These are phyloP conservation scores for Xerus rutilus DNA, from an alignment of 2,797 vertebrate species.

Conservation along the genomic window DNA sequence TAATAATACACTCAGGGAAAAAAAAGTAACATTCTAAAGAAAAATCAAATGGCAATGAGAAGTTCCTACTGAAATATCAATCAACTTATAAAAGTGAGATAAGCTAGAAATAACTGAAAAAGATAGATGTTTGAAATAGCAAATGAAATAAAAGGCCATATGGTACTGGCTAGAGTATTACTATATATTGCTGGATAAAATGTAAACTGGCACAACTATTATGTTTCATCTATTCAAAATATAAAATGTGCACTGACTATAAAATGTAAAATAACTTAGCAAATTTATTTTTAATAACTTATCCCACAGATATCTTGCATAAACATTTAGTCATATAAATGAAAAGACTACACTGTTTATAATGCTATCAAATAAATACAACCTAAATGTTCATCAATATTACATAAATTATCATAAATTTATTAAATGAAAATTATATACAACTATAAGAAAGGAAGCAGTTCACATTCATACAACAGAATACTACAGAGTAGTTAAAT, in stretches of 20 bases:
- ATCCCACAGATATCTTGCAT: background rate
- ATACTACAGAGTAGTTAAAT: background rate
- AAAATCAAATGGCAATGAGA: background rate
- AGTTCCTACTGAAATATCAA: background rate
- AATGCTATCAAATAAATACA: background rate
- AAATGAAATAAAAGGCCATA: background rate
- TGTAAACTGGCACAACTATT: background rate
- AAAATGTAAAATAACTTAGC: background rate
- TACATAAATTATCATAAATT: background rate
- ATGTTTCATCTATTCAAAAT: slow-evolving; percentile 8
- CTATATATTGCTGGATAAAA: background rate
- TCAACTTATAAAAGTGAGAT: background rate
- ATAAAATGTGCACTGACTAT: background rate
- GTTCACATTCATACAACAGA: slow-evolving; percentile 50
- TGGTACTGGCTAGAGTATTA: background rate
- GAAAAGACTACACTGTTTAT: background rate
- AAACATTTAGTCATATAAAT: background rate
- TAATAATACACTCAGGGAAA: background rate
- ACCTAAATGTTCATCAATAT: background rate
- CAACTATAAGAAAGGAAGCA: background rate
- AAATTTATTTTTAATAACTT: slow-evolving; percentile 49
- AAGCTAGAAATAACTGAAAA: background rate
- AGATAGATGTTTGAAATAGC: background rate
- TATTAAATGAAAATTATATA: slow-evolving; percentile 29
- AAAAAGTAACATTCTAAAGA: slow-evolving; percentile 7